phyloP scores from a whole-genome alignment of 2,888 invertebrate species.

The Philhelius pedissequus region DNA sequence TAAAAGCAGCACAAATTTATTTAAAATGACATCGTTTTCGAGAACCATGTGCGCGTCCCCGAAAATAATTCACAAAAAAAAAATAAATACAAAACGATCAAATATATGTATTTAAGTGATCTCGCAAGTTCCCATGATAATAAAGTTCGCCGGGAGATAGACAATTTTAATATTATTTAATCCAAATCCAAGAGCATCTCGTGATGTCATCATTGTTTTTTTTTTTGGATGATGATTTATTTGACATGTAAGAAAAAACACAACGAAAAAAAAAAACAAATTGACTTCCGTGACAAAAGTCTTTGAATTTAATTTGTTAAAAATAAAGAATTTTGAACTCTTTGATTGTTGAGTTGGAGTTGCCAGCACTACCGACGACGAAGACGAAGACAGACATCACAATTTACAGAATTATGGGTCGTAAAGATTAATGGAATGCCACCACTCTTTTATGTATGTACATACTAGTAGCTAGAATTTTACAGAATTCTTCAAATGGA shows the following conservation, averaged over 20 bases:
- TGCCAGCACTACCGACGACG: too few species aligned
- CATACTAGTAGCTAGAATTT: background rate
- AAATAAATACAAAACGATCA: conserved; percentile 27
- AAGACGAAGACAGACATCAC: too few species aligned
- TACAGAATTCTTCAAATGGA: background rate
- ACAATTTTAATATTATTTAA: background rate
- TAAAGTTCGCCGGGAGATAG: background rate
- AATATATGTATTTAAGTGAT: conserved; percentile 31
- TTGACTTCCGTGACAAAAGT: conserved; percentile 20
- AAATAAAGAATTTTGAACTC: conserved; percentile 15
- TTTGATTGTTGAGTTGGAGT: background rate
- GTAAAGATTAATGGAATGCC: background rate
- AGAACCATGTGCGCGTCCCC: conserved; percentile 39
- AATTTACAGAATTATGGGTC: too few species aligned
- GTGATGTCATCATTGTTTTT: conserved; percentile 16
- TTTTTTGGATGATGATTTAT: background rate
- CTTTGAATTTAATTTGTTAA: conserved; percentile 16
- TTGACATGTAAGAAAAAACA: background rate
- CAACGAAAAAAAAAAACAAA: too few species aligned
- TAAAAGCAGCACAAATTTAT: conserved; percentile 51
- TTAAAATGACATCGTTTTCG: conserved; percentile 58
- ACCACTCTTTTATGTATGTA: background rate
- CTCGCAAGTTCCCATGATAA: conserved; percentile 45
- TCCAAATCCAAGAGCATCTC: background rate
- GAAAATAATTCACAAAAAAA: conserved; percentile 14